Evolutionary conservation across 2,113 vertebrate genomes (phyloP), one percentile per base, ranked within the genome.

Genomic region (human): DNA sequence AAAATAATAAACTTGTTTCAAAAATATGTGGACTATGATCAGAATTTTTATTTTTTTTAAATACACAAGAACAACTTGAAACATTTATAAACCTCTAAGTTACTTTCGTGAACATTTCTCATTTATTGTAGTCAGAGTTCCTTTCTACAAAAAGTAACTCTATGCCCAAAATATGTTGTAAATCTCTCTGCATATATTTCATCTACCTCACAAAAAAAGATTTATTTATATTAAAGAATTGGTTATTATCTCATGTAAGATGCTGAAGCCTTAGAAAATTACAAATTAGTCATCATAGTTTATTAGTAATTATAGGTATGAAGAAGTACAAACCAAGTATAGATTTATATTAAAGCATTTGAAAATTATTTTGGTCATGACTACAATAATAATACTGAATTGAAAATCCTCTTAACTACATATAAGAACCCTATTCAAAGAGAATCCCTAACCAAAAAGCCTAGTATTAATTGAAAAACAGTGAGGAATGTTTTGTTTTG

Each of bases 1-100:
- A 35, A 82, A 64, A 52, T 43, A 91, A 50, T 43, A 92, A 50
- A 79, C 40, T 48, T 86, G 45, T 81, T 92, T 93, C 59, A 38
- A 61, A 76, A 12, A 43, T 92, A 59, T 79, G 72, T 89, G 79
- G 10, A 85, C 25, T 59, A 16, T 14, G 32, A 76, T 80, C 48
- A 95, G 61, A 88, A 76, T 81, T 50, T 73, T 93, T 66, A 9
- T 88, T 75, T 91, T 91, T 93, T 91, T 83, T 79, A 82, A 94
- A 57, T 75, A 73, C n/a, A 25, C 22, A 80, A 50, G 64, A 78
- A 52, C 14, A 59, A 50, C 35, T 43, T 66, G 73, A 79, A 86
- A 93, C 38, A 70, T 70, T 70, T 96, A 59, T 59, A 95, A 27
- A 76, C 23, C 13, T 20, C 11, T 85, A 82, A 35, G 11, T 57